Conservation (phyloP, 2,113 vertebrate species). For the Myrmecophaga tridactyla region DNA sequence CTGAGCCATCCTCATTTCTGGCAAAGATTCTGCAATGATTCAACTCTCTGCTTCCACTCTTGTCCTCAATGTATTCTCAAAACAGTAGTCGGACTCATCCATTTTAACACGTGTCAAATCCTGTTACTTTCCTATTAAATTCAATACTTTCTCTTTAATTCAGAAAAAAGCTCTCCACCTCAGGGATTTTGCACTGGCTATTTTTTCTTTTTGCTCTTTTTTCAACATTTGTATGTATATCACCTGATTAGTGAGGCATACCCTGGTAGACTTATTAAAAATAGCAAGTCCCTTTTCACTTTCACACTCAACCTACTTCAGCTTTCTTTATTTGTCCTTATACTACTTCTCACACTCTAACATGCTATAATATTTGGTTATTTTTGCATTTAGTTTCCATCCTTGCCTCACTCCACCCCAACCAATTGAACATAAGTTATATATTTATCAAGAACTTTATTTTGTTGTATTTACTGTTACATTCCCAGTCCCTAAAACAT, state of each 20-base stretch:
- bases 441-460: not conserved
- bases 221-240: not conserved
- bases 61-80: not conserved
- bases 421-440: not conserved
- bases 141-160: not conserved
- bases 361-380: not conserved
- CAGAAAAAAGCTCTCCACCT: not conserved
- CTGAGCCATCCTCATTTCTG: not conserved
- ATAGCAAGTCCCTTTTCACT: not conserved
- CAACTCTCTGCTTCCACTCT: not conserved
- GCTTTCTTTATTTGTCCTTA: not conserved
- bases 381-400: not conserved
- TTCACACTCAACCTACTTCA: fast-evolving
- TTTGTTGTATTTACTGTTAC: not conserved
- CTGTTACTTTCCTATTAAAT: not conserved
- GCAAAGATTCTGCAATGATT: not conserved
- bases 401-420: not conserved
- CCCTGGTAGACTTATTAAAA: not conserved
- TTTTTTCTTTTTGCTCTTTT: not conserved
- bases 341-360: not conserved
- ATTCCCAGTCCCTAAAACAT: not conserved
- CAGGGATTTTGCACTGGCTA: not conserved
- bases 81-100: not conserved
- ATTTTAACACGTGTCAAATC: not conserved
- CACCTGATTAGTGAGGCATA: not conserved